These are phyloP conservation scores for Gnathonemus longibarbis DNA, from an alignment of 2,113 vertebrate genomes.

Conservation along the genomic window DNA sequence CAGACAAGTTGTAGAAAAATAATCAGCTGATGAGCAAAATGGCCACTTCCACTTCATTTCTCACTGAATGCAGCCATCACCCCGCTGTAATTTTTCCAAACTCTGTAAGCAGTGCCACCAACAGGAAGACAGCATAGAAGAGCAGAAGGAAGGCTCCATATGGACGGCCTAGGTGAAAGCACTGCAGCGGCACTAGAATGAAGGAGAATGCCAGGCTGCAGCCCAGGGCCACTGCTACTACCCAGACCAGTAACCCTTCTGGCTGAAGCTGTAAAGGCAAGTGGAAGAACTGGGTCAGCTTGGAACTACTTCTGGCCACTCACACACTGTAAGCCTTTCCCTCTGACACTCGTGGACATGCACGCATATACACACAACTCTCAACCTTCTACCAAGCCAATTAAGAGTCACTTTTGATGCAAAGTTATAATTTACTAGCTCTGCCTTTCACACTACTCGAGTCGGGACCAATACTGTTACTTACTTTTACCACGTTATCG, in stretches of 20 bases:
- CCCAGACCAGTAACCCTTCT: slow-evolving; percentile 77
- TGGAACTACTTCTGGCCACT: neutral
- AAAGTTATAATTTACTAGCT: neutral
- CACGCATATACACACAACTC: neutral
- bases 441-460: neutral
- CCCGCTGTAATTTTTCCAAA: slow-evolving; percentile 64
- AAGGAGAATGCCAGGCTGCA: slow-evolving; percentile 83
- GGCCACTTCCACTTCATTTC: neutral
- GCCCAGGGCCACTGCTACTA: slow-evolving; percentile 77
- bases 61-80: neutral
- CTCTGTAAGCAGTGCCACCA: slow-evolving; percentile 80
- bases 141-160: slow-evolving; percentile 75
- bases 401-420: too few relatives aligned
- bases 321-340: neutral
- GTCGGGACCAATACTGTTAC: slow-evolving; percentile 4
- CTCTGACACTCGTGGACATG: neutral
- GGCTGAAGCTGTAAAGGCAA: slow-evolving; percentile 67
- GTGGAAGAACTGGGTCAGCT: neutral
- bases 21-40: neutral
- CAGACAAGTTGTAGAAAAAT: neutral
- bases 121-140: slow-evolving; percentile 75
- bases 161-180: slow-evolving; percentile 66
- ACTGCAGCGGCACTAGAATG: slow-evolving; percentile 68
- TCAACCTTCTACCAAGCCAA: neutral
- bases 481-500: slow-evolving; percentile 66